phyloP scores from a whole-genome alignment of 2,113 vertebrate species.

The Pangasianodon gigas region DNA sequence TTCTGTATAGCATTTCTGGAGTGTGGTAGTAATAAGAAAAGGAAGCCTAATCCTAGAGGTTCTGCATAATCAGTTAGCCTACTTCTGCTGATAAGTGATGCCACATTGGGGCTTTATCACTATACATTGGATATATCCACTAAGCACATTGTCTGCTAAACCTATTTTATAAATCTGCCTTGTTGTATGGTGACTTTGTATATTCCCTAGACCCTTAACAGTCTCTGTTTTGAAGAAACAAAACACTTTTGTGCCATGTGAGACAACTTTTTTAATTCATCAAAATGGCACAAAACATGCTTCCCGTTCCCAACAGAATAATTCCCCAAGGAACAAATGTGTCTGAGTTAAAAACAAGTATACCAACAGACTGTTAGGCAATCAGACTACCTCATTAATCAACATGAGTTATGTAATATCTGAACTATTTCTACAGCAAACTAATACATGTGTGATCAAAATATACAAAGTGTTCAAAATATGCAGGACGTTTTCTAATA shows the following conservation, averaged over 20 bases:
- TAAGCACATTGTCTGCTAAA: conserved; percentile 2
- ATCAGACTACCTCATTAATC: conserved; percentile 56
- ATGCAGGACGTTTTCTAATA: neutral
- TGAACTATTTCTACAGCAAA: conserved; percentile 33
- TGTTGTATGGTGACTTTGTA: conserved; percentile 29
- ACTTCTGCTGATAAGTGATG: conserved; percentile 25
- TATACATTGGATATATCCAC: conserved; percentile 27
- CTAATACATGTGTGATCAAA: conserved; percentile 1
- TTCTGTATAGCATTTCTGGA: neutral
- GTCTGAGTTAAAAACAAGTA: conserved; percentile 51
- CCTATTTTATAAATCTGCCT: conserved; percentile 19
- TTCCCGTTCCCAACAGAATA: conserved; percentile 44
- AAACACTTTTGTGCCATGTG: conserved; percentile 18
- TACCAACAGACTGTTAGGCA: conserved; percentile 48
- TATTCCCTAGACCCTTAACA: conserved; percentile 43
- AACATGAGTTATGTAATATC: conserved; percentile 50
- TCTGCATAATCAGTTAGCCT: conserved; percentile 30
- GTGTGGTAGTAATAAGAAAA: conserved; percentile 1
- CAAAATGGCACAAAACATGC: conserved; percentile 47
- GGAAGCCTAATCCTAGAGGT: neutral
- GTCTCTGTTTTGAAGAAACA: conserved; percentile 33
- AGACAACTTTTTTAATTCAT: conserved; percentile 53
- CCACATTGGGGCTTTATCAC: conserved; percentile 19
- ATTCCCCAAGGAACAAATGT: conserved; percentile 43
- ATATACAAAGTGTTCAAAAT: conserved; percentile 17